These are phyloP conservation scores for Pardalotus punctatus DNA, from an alignment of 2,113 vertebrate genomes.

Conservation along the genomic window DNA sequence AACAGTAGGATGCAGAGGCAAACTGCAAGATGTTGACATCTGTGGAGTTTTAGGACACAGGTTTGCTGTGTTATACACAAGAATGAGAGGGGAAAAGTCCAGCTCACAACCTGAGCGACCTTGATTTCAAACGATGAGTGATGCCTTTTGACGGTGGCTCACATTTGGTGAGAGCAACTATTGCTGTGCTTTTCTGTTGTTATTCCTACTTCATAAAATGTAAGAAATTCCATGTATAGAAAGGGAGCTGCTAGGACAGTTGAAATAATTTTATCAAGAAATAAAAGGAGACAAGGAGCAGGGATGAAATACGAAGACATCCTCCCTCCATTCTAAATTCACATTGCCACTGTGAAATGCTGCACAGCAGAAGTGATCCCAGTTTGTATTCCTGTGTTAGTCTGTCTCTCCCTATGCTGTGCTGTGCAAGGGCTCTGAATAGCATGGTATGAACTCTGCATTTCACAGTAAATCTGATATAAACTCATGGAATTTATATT, in stretches of 20 bases:
- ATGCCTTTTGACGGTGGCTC: neutral
- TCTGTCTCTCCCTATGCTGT: neutral
- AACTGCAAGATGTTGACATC: neutral
- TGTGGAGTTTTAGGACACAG: neutral
- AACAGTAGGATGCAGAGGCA: neutral
- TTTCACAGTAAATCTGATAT: neutral
- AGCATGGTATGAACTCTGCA: neutral
- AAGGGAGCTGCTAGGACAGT: neutral
- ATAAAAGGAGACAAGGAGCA: neutral
- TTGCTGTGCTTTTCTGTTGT: neutral
- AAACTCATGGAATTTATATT: neutral
- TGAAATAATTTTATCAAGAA: neutral
- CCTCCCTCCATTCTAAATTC: neutral
- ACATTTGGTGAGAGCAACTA: neutral
- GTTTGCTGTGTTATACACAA: neutral
- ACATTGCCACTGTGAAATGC: rapidly evolving
- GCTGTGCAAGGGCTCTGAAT: neutral
- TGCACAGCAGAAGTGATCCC: neutral
- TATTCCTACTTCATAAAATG: neutral
- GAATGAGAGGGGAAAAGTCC: neutral
- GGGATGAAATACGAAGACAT: neutral
- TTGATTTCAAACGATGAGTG: neutral
- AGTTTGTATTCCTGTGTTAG: neutral
- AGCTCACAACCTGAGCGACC: rapidly evolving
- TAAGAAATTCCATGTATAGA: neutral